phyloP scores from a whole-genome alignment of 64 coral and sea anemone species.

The Acropora yongei region DNA sequence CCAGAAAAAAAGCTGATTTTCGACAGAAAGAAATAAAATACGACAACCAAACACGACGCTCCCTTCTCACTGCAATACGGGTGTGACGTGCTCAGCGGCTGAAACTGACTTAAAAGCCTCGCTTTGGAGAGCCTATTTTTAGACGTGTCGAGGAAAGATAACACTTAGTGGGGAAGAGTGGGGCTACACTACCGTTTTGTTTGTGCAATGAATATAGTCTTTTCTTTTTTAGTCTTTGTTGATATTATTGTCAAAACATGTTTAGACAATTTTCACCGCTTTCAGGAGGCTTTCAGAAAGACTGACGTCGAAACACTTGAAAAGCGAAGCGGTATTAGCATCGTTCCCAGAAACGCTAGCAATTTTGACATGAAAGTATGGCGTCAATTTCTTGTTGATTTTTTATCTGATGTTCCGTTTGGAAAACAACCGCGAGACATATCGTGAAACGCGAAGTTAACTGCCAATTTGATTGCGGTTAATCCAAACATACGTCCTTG shows the following conservation, averaged over 20 bases:
- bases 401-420: neutral
- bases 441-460: neutral
- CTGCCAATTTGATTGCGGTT: neutral
- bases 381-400: neutral
- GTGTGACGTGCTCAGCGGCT: constrained; percentile 88
- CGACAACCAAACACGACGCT: constrained; percentile 50
- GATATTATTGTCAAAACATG: neutral
- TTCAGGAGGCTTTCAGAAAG: neutral
- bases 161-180: neutral
- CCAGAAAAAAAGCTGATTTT: neutral
- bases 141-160: constrained; percentile 47
- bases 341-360: constrained; percentile 36
- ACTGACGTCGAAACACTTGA: neutral
- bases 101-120: constrained; percentile 85
- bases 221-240: too few relatives aligned
- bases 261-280: neutral
- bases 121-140: constrained; percentile 78
- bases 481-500: neutral
- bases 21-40: constrained; percentile 39
- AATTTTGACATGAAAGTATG: constrained; percentile 7
- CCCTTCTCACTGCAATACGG: constrained; percentile 67
- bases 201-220: too few relatives aligned
- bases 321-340: neutral
- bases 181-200: neutral
- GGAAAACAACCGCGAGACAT: neutral